phyloP scores from a whole-genome alignment of 1,140 invertebrate species.

The Myzus persicae region DNA sequence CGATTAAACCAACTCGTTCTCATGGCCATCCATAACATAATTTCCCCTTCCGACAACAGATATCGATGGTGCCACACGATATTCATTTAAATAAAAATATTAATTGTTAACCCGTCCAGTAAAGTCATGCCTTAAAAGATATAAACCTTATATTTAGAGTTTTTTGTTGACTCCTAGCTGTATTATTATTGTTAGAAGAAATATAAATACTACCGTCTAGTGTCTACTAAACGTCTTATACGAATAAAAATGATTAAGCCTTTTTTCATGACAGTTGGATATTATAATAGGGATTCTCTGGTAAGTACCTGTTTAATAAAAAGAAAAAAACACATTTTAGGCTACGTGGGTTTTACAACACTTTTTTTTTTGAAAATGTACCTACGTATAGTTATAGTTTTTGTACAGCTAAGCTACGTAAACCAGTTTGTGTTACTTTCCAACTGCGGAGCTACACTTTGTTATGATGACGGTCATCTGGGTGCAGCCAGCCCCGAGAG shows the following conservation, averaged over 20 bases:
- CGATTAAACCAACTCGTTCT: constrained; percentile 10
- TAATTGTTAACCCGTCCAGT: neutral
- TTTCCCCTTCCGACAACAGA: neutral
- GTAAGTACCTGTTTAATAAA: neutral
- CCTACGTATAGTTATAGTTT: neutral
- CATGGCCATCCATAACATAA: neutral
- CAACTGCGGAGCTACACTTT: constrained; percentile 23
- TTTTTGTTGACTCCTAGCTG: neutral
- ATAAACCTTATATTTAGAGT: constrained; percentile 11
- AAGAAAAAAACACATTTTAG: neutral
- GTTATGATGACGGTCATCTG: constrained; percentile 38
- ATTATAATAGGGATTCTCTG: neutral
- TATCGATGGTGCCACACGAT: neutral
- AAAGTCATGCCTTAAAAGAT: neutral
- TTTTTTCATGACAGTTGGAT: neutral
- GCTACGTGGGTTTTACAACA: neutral
- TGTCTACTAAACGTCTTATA: neutral
- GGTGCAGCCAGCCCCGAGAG: constrained; percentile 21
- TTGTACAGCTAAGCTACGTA: neutral
- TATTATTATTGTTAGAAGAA: neutral
- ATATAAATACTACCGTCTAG: neutral
- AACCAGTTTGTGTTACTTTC: constrained; percentile 41
- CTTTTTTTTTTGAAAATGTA: constrained; percentile 20
- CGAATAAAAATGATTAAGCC: neutral
- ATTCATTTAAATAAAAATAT: constrained; percentile 14